phyloP scores from a whole-genome alignment of 2,888 invertebrate genomes.

The Caenorhabditis uteleia region DNA sequence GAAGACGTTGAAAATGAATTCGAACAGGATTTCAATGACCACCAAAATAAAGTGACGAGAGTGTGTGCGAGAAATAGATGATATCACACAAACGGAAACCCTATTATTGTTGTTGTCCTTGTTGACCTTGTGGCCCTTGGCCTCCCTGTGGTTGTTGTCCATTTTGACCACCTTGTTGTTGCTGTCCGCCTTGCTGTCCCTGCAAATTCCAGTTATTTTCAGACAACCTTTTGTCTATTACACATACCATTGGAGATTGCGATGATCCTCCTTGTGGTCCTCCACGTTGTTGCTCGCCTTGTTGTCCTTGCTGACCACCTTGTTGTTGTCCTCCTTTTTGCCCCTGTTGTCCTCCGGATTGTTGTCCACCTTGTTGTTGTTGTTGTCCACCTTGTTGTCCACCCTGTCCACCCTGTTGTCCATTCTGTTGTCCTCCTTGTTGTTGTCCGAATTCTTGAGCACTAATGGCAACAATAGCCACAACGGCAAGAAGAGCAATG shows the following conservation, averaged over 20 bases:
- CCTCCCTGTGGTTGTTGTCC: too few relatives aligned
- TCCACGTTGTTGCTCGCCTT: slow-evolving; percentile 10
- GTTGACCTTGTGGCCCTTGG: too few relatives aligned
- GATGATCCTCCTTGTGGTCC: slow-evolving; percentile 1
- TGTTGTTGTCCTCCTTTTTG: slow-evolving; percentile 11
- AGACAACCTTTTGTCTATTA: slow-evolving; percentile 2
- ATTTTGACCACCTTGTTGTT: too few relatives aligned
- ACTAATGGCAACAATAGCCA: slow-evolving; percentile 2
- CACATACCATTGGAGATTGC: slow-evolving; percentile 4
- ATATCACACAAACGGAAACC: too few relatives aligned
- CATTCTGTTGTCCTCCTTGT: slow-evolving; percentile 17
- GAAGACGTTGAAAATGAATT: too few relatives aligned
- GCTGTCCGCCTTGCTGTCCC: too few relatives aligned
- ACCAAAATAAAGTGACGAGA: too few relatives aligned
- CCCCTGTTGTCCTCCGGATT: slow-evolving; percentile 16
- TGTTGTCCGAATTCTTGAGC: slow-evolving; percentile 7
- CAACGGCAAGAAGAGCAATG: neutral
- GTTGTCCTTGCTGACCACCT: slow-evolving; percentile 12
- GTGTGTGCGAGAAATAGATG: too few relatives aligned
- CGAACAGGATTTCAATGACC: too few relatives aligned
- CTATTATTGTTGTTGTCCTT: too few relatives aligned
- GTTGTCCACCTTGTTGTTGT: slow-evolving; percentile 6
- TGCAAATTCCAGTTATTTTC: too few relatives aligned
- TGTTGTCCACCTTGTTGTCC: neutral
- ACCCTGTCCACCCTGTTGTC: slow-evolving; percentile 9